phyloP scores from a whole-genome alignment of 1,140 invertebrate species.

The Habropoda laboriosa region DNA sequence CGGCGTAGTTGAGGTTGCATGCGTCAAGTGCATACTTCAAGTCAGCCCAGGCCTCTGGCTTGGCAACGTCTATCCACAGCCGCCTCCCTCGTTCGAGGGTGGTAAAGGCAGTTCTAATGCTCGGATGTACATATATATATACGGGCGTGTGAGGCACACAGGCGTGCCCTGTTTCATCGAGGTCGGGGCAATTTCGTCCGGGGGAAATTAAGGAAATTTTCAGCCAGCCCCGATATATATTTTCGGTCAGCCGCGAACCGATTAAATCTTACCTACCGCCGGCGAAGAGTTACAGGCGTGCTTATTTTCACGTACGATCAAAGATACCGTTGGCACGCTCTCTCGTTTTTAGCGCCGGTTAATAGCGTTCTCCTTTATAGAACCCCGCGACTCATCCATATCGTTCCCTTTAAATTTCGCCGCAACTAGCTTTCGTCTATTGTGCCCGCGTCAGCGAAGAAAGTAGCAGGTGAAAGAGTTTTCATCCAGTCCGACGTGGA shows the following conservation, averaged over 20 bases:
- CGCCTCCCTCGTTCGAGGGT: slow-evolving; percentile 41
- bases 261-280: slow-evolving; percentile 29
- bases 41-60: slow-evolving; percentile 60
- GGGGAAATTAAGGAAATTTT: slow-evolving; percentile 67
- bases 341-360: too few species aligned
- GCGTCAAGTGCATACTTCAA: slow-evolving; percentile 78
- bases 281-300: slow-evolving; percentile 16
- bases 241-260: slow-evolving; percentile 53
- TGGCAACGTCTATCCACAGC: slow-evolving; percentile 57
- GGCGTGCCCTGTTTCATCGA: slow-evolving; percentile 31
- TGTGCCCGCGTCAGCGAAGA: too few species aligned
- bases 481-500: too few species aligned
- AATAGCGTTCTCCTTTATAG: background rate
- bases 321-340: background rate
- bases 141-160: slow-evolving; percentile 30
- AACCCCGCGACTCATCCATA: too few species aligned
- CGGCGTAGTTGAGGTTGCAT: slow-evolving; percentile 71
- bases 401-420: too few species aligned
- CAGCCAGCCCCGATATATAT: slow-evolving; percentile 55
- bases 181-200: slow-evolving; percentile 59
- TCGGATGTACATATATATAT: slow-evolving; percentile 56
- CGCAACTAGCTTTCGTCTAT: too few species aligned
- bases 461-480: too few species aligned
- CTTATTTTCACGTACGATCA: slow-evolving; percentile 38
- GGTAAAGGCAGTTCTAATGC: slow-evolving; percentile 51